Conservation (phyloP, 2,113 vertebrate genomes). For the Mellivora capensis region DNA sequence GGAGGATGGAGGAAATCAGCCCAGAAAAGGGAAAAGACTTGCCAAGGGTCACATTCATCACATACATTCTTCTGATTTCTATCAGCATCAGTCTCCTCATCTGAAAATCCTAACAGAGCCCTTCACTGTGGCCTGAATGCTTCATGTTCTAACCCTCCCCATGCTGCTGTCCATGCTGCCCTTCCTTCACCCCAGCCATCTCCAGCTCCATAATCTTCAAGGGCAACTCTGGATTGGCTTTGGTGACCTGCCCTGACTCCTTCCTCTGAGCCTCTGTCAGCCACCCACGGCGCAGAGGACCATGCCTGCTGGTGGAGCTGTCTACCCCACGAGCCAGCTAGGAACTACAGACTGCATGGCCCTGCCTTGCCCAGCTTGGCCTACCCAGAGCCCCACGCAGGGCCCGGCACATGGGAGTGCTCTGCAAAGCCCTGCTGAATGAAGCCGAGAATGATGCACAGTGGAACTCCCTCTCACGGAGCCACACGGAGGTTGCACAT, state of each 20-base stretch:
- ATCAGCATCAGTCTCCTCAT: background rate
- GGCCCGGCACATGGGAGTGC: too few species aligned
- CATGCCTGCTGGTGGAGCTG: too few species aligned
- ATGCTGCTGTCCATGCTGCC: rapidly evolving
- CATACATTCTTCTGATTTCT: background rate
- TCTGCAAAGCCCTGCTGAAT: background rate
- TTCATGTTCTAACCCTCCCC: background rate
- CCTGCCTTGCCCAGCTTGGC: background rate
- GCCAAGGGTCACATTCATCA: background rate
- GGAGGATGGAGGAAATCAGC: background rate
- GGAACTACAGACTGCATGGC: background rate
- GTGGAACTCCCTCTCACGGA: too few species aligned
- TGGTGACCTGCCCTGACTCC: background rate
- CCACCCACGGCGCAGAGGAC: background rate
- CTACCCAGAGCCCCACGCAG: background rate
- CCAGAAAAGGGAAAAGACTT: background rate
- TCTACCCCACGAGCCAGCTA: background rate
- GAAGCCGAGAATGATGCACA: background rate
- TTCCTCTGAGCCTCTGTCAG: background rate
- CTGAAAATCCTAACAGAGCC: background rate
- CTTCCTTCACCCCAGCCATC: background rate
- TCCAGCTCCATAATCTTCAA: background rate
- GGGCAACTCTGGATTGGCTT: background rate
- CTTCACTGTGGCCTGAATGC: background rate
- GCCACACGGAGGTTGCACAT: background rate